Evolutionary conservation across 1,140 invertebrate genomes (phyloP), one percentile per base, ranked within the genome.

Genomic region (Anastatus disparis): DNA sequence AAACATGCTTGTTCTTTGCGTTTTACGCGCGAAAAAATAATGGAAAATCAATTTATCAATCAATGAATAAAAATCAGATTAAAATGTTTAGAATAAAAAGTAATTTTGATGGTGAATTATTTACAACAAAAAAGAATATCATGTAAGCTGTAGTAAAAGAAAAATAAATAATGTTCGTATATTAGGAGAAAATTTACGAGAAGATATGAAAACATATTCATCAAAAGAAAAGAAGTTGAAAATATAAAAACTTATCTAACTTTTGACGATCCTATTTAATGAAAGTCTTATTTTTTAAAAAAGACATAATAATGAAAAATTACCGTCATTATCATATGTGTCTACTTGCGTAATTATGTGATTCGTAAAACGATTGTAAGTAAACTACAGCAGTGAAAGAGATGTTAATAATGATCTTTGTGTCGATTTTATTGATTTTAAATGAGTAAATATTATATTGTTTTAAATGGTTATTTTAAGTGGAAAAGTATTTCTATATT

Each of bases 311-410:
- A 35, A 20, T 13, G 26, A 50, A 22, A 7, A 12, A 66, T 8
- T 20, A 46, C 50, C 20, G 4, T 61, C 35, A 40, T 55, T 61
- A 68, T 53, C 58, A 69, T 69, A 69, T 62, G 20, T 69, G 67
- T 63, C 68, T 64, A 70, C 68, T 52, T 70, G 59, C 68, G 61
- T 70, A 58, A 70, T 64, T 64, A 6, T 64, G 68, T 70, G 61
- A 70, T 64, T 70, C 59, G 68, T 70, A 46, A 63, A 70, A 63
- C 20, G 20, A 70, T 70, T n/a, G 58, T 70, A n/a, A n/a, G n/a
- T n/a, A n/a, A 63, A 70, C 46, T 70, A 52, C 13, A 63, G 46
- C 58, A 52, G 68, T 58, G 31, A 70, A 63, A 64, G 42, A 64
- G 42, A 63, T 64, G 42, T 64, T 58, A 27, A 70, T 40, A 27